These are phyloP conservation scores for Drosophila kohkoa DNA, from an alignment of 1,140 invertebrate species.

Conservation along the genomic window DNA sequence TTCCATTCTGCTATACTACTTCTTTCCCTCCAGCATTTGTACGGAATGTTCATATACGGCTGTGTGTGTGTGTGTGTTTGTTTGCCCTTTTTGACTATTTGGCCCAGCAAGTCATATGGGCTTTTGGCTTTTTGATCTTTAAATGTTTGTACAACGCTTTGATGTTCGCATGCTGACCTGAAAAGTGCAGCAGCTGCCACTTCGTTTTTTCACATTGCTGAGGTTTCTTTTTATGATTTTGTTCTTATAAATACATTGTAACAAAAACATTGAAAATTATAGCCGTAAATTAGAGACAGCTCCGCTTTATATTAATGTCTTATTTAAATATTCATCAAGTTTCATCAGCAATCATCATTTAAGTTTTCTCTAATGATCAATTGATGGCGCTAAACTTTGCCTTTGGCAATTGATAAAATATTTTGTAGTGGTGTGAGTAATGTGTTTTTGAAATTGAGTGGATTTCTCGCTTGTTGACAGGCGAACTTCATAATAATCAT, in stretches of 20 bases:
- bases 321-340: not conserved
- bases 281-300: not conserved
- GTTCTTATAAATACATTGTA: not conserved
- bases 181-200: constrained; percentile 37
- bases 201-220: constrained; percentile 24
- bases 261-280: not conserved
- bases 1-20: not conserved
- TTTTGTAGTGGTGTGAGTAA: not conserved
- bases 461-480: constrained; percentile 53
- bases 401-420: constrained; percentile 18
- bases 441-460: constrained; percentile 54
- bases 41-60: constrained; percentile 39
- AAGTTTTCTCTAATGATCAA: constrained; percentile 62
- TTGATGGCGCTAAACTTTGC: constrained; percentile 58
- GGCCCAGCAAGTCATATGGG: constrained; percentile 66
- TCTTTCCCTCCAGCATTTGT: constrained; percentile 23
- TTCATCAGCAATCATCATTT: constrained; percentile 28
- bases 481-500: constrained; percentile 70
- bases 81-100: constrained; percentile 44
- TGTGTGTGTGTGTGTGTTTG: constrained; percentile 27
- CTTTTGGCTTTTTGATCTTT: constrained; percentile 80
- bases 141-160: constrained; percentile 79
- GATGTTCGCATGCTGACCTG: constrained; percentile 64
- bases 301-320: not conserved
- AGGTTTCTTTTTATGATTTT: constrained; percentile 18